Percentiles rank a stretch among this genome's conserved stretches.
Evolutionary conservation across 2,888 invertebrate species (phyloP).

Genomic region (Alloscopus bannaensis): DNA sequence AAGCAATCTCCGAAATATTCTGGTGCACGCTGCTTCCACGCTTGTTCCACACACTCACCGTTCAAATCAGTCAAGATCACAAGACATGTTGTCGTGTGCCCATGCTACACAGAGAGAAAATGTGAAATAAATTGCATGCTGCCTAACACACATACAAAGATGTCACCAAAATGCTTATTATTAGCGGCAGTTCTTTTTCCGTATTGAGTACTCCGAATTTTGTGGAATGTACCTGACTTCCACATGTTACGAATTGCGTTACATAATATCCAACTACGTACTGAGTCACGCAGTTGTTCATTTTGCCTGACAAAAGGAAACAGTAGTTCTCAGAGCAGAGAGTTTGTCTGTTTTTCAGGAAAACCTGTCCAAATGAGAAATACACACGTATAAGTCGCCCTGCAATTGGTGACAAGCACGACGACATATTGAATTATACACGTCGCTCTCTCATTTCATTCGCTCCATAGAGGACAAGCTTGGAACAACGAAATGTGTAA

Average conservation of each 20-base stretch:
- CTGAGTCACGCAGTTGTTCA: too few species aligned
- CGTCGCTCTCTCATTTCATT: not conserved
- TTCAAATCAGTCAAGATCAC: not conserved
- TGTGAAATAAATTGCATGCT: slow-evolving; percentile 3
- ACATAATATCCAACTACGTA: too few species aligned
- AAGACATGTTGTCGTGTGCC: slow-evolving; percentile 1
- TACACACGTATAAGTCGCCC: too few species aligned
- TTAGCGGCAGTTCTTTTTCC: not conserved
- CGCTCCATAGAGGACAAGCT: not conserved
- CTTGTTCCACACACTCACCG: not conserved
- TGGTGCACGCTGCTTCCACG: not conserved
- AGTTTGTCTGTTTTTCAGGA: too few species aligned
- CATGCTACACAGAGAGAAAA: not conserved
- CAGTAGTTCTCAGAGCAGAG: too few species aligned
- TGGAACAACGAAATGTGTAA: slow-evolving; percentile 22
- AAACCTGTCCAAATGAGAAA: too few species aligned
- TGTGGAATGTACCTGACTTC: too few species aligned
- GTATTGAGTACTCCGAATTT: not conserved
- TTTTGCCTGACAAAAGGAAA: too few species aligned
- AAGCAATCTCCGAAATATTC: slow-evolving; percentile 41
- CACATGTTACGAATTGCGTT: too few species aligned
- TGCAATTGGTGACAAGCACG: slow-evolving; percentile 16
- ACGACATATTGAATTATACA: slow-evolving; percentile 14
- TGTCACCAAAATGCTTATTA: slow-evolving; percentile 15
- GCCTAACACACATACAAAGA: not conserved